phyloP scores from a whole-genome alignment of 2,113 vertebrate species.

The Catharus fuscescens region DNA sequence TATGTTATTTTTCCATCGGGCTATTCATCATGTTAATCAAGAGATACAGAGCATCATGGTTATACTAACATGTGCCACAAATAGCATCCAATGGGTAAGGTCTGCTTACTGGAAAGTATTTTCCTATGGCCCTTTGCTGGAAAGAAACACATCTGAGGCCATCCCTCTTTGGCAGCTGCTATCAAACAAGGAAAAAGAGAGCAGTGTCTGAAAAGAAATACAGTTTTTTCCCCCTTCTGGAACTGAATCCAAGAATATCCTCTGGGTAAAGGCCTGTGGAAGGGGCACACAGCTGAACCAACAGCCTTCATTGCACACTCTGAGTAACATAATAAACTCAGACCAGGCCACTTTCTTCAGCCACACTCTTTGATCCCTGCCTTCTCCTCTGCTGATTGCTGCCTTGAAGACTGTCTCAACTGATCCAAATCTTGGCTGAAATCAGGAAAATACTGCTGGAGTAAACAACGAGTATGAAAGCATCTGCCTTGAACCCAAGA shows the following conservation, averaged over 20 bases:
- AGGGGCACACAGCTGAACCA: conserved; percentile 61
- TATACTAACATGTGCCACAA: neutral
- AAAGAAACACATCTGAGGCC: conserved; percentile 23
- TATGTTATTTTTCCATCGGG: neutral
- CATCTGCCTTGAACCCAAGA: neutral
- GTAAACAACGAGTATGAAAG: neutral
- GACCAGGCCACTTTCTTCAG: neutral
- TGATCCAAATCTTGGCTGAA: neutral
- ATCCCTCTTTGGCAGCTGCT: conserved; percentile 16
- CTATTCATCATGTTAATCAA: neutral
- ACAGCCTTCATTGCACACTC: neutral
- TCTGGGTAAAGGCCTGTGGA: neutral
- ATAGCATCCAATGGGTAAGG: neutral
- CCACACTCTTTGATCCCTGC: neutral
- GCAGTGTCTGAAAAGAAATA: neutral
- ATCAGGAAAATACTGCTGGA: neutral
- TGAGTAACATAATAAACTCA: neutral
- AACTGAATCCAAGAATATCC: conserved; percentile 3
- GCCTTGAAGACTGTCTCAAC: neutral
- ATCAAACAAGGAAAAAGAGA: neutral
- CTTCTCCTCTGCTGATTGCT: neutral
- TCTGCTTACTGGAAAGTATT: conserved; percentile 38
- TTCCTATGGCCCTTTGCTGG: conserved; percentile 27
- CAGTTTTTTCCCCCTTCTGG: neutral
- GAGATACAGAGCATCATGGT: neutral